Base-by-base conservation (phyloP, 1,140 invertebrate genomes). In the Sycophaga agraensis region DNA sequence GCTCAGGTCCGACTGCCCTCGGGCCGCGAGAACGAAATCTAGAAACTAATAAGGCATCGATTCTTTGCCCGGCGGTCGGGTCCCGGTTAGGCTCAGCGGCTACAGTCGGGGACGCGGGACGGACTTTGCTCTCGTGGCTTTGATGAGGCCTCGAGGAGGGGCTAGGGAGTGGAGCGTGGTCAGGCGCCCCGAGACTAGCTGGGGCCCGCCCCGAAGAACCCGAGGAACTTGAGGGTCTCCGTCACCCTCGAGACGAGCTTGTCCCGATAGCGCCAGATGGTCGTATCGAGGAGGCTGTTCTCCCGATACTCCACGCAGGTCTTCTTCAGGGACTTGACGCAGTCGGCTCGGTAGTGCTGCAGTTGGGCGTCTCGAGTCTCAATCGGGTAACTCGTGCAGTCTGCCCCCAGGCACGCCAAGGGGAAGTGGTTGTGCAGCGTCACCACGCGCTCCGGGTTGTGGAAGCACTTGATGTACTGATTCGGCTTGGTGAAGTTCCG, bases 371-470 rank as follows among this genome's bases (percentile, higher is more conserved):
- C 88, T 45, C 84, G 82, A 2, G 89, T 91, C 63, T 91, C 87
- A 59, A 97, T 88, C 9, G 91, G 85, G 78, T 92, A 96, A 21
- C 91, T 93, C 16, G 91, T 92, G 76, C 94, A 97, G 1, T 87
- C 86, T 2, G 89, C 88, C 19, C 91, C 91, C 0, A 96, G 78
- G 70, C 94, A 97, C 39, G 92, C 91, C 43, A 97, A 76, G 12
- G 94, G 93, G 71, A 95, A 96, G 78, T 96, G 94, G 79, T 96
- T 97, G 83, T 96, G 93, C 35, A 97, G 82, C 5, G 92, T 93
- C 7, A 96, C 84, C 16, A 94, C 93, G 61, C 91, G 85, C 67
- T 93, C 89, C 4, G 93, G 91, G 78, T 96, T 93, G 75, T 96
- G 93, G 82, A 97, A 96, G 79, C 93, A 94, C 78, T 97, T 97